These are phyloP conservation scores for Elanoides forficatus DNA, from an alignment of 2,113 vertebrate genomes.

Conservation along the genomic window DNA sequence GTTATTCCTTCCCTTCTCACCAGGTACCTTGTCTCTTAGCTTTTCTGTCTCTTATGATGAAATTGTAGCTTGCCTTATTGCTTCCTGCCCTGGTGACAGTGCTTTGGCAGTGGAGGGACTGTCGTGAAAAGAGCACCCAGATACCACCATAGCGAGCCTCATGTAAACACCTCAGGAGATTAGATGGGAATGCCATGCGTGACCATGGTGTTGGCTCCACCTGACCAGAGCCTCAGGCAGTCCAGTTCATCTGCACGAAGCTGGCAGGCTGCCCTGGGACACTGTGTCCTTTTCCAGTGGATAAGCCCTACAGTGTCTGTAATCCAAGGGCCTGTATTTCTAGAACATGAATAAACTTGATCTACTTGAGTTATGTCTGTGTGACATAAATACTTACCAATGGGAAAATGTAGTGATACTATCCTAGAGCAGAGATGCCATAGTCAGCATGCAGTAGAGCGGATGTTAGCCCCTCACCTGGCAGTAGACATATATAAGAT, in stretches of 20 bases:
- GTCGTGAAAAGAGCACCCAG: background rate
- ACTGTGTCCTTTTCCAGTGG: background rate
- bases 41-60: background rate
- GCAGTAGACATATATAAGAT: background rate
- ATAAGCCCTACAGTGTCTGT: background rate
- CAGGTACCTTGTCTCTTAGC: background rate
- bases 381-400: background rate
- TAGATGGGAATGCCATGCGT: background rate
- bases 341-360: background rate
- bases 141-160: background rate
- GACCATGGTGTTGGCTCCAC: background rate
- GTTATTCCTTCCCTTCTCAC: background rate
- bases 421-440: background rate
- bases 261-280: background rate
- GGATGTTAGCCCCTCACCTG: background rate
- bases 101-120: background rate
- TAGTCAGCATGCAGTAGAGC: background rate
- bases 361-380: background rate
- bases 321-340: background rate
- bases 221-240: background rate
- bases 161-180: background rate
- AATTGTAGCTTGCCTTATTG: background rate
- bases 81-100: background rate
- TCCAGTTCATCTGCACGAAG: fast-evolving
- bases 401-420: background rate